Evolutionary conservation across 1,140 invertebrate species (phyloP).

Genomic region (Monomorium pharaonis): DNA sequence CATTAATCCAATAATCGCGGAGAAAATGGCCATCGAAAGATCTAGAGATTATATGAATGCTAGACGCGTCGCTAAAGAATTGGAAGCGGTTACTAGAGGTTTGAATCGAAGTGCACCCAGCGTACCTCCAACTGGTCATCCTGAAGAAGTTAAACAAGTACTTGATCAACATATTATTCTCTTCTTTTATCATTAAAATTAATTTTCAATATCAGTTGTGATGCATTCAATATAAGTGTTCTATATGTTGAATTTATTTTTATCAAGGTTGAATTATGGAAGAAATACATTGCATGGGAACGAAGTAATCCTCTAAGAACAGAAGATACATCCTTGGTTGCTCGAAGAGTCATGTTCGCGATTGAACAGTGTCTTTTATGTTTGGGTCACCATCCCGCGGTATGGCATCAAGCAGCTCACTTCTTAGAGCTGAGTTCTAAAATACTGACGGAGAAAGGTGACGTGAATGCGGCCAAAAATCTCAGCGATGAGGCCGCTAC

Average conservation of each 20-base stretch:
- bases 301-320: constrained; percentile 97
- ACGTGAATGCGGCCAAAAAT: constrained; percentile 95
- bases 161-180: not conserved
- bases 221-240: not conserved
- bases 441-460: constrained; percentile 97
- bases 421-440: constrained; percentile 98
- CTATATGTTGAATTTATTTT: constrained; percentile 40
- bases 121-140: constrained; percentile 95
- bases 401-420: constrained; percentile 99
- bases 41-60: constrained; percentile 99
- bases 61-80: constrained; percentile 97
- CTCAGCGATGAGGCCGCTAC: constrained; percentile 97
- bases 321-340: constrained; percentile 97
- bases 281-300: constrained; percentile 99
- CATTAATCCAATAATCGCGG: constrained; percentile 98
- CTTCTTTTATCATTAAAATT: constrained; percentile 24
- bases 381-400: constrained; percentile 98
- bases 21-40: constrained; percentile 96
- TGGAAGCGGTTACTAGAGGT: constrained; percentile 97
- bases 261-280: constrained; percentile 97
- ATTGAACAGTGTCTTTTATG: constrained; percentile 99
- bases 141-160: constrained; percentile 97
- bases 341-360: constrained; percentile 98
- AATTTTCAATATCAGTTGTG: not conserved
- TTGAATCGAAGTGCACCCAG: constrained; percentile 97